Base-by-base conservation (phyloP, 2,113 vertebrate species). In the Procavia capensis region DNA sequence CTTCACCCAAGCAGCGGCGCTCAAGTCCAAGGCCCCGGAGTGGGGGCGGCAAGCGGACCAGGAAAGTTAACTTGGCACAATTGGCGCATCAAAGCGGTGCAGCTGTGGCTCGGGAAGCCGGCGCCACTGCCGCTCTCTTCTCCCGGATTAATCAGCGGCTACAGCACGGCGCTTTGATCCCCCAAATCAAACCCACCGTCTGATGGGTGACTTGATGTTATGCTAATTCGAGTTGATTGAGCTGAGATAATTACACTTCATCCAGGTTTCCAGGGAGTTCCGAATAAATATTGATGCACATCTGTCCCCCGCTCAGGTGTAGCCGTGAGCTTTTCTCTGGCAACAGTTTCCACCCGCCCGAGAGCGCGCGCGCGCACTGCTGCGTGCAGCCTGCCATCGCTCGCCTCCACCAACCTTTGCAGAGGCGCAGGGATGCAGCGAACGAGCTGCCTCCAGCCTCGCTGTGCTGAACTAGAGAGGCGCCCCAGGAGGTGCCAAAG, bases 161-260 rank as follows among this genome's bases (percentile, higher is more conserved):
- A 9, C 97, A 78, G 97, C 68, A 2, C 4, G 13, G 41, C 0
- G 93, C 98, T 98, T 98, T 98, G 98, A 98, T 98, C 97, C 97
- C 98, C 75, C 93, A 92, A 98, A 98, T 96, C 98, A 98, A 97
- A 96, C 96, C 97, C 97, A 97, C 1, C 43, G 54, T 93, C 97
- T 98, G 98, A 97, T 94, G 98, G 98, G 97, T 96, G 97, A 97
- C 97, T 98, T 81, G 94, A 96, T 96, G 97, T 63, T 98, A 97
- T 98, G 98, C 97, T 98, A 98, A 98, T 98, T 98, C 50, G 16
- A 97, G 95, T 66, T 98, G 98, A 98, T 97, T 98, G 98, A 98
- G 98, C 98, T 90, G 97, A 97, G 98, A 98, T 98, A 98, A 98
- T 98, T 98, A 98, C 96, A 93, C 98, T 98, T 96, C 98, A 97